Evolutionary conservation across 2,113 vertebrate species (phyloP).

Genomic region (Micromys minutus): DNA sequence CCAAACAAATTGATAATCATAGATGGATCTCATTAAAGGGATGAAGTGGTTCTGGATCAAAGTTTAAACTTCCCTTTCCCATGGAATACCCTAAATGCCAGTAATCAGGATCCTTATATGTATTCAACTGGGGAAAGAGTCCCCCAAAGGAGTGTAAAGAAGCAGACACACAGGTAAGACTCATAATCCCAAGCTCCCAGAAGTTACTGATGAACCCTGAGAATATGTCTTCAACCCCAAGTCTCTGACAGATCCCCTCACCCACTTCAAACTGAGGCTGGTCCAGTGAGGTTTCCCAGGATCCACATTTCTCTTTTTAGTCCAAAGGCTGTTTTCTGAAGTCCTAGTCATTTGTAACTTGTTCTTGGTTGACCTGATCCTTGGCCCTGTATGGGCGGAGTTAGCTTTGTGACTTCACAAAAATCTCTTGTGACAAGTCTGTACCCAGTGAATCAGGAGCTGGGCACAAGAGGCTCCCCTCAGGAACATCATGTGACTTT

Average conservation of each 20-base stretch:
- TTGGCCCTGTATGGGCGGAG: slow-evolving; percentile 7
- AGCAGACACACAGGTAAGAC: neutral
- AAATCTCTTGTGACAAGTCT: slow-evolving; percentile 60
- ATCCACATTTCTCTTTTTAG: neutral
- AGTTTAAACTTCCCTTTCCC: neutral
- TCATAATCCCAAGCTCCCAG: neutral
- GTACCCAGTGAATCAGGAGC: slow-evolving; percentile 27
- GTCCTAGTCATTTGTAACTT: neutral
- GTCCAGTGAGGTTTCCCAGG: neutral
- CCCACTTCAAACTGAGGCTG: neutral
- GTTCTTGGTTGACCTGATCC: neutral
- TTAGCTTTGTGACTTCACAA: slow-evolving; percentile 76
- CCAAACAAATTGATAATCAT: neutral
- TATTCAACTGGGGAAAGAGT: neutral
- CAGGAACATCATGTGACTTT: slow-evolving; percentile 76
- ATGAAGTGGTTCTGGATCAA: neutral
- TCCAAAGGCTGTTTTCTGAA: slow-evolving; percentile 1
- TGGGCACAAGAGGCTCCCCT: neutral
- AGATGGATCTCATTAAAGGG: neutral
- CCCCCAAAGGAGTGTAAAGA: neutral
- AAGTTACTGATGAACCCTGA: neutral
- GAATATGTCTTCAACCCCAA: neutral
- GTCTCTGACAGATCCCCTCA: neutral
- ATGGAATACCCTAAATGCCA: neutral
- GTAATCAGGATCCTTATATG: neutral